Evolutionary conservation across 2,888 invertebrate species (phyloP).

Genomic region (Leptopterna dolabrata): DNA sequence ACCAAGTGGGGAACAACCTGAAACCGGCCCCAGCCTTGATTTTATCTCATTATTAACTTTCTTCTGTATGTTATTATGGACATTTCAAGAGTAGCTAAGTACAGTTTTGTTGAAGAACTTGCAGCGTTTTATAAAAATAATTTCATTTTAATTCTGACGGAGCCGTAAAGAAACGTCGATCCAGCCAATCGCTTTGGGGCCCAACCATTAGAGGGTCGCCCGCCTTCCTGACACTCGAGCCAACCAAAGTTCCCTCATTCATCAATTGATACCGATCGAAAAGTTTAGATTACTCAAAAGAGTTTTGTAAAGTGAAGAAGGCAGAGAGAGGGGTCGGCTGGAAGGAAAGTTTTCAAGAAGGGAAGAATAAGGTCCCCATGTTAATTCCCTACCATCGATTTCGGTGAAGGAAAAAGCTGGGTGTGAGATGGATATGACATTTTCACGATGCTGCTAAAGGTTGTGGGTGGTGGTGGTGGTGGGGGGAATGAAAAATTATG

Average conservation of each 20-base stretch:
- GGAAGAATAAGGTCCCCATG: not conserved
- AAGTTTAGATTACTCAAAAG: slow-evolving; percentile 47
- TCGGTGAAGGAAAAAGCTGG: not conserved
- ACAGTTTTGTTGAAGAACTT: no score
- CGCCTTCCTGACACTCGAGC: not conserved
- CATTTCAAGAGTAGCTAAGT: no score
- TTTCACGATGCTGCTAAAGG: not conserved
- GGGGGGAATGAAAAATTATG: no score
- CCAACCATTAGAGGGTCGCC: not conserved
- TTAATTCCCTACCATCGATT: not conserved
- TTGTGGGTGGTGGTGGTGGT: no score
- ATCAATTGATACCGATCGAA: slow-evolving; percentile 46
- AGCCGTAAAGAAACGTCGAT: not conserved
- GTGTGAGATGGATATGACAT: not conserved
- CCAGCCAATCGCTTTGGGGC: not conserved
- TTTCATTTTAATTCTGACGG: no score
- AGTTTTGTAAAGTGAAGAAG: slow-evolving; percentile 13
- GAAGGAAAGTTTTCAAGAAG: not conserved
- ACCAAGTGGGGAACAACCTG: no score
- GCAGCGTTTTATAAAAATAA: no score
- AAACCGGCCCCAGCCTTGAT: no score
- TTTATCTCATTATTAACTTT: no score
- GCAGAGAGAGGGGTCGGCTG: not conserved
- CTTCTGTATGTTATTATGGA: no score
- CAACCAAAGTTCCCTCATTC: slow-evolving; percentile 34